phyloP scores from a whole-genome alignment of 2,888 invertebrate genomes.

The Lasioglossum oenotherae region DNA sequence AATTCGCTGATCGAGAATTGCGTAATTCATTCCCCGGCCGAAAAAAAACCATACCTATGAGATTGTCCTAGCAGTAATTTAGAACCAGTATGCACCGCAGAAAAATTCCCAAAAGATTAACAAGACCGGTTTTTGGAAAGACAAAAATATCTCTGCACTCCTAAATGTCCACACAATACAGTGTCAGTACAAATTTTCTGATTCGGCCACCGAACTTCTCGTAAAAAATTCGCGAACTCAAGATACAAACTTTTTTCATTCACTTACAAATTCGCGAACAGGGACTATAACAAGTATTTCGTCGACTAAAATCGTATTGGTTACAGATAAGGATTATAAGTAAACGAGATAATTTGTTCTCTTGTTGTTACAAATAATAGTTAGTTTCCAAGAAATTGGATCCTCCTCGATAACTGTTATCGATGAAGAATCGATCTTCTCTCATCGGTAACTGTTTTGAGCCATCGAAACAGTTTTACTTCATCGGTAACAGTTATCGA shows the following conservation, averaged over 20 bases:
- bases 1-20: background rate
- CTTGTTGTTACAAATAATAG: too few relatives aligned
- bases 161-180: background rate
- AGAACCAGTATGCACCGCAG: background rate
- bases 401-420: too few relatives aligned
- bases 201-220: background rate
- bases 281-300: too few relatives aligned
- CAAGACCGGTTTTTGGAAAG: background rate
- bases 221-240: background rate
- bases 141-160: background rate
- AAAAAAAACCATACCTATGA: background rate
- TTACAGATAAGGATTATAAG: too few relatives aligned
- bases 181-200: rapidly evolving
- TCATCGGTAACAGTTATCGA: too few relatives aligned
- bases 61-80: background rate
- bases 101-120: background rate
- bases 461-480: too few relatives aligned
- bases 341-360: too few relatives aligned
- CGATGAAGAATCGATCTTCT: too few relatives aligned
- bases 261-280: background rate
- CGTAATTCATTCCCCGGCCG: background rate
- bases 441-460: too few relatives aligned
- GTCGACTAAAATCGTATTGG: too few relatives aligned
- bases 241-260: background rate
- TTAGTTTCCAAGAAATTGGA: too few relatives aligned